Evolutionary conservation across 2,113 vertebrate species (phyloP).

Genomic region (Macquaria ambigua): DNA sequence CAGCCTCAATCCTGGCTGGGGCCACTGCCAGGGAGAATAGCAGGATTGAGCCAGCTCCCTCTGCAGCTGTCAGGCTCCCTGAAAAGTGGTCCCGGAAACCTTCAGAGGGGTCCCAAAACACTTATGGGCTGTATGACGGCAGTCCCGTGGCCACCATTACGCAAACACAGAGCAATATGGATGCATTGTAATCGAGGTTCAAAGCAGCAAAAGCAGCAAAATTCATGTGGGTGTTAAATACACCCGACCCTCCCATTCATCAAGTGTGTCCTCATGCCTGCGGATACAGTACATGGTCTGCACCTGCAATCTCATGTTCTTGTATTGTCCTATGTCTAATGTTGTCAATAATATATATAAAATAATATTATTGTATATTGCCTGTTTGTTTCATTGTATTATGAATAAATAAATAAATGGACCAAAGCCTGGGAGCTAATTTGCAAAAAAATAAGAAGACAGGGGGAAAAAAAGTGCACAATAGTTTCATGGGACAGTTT

Average conservation of each 20-base stretch:
- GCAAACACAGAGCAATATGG: slow-evolving; percentile 57
- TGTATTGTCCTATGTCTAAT: too few relatives aligned
- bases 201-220: slow-evolving; percentile 62
- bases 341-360: too few relatives aligned
- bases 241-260: slow-evolving; percentile 54
- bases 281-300: slow-evolving; percentile 5
- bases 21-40: slow-evolving; percentile 61
- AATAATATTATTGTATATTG: too few relatives aligned
- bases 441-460: too few relatives aligned
- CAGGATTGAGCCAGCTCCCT: slow-evolving; percentile 68
- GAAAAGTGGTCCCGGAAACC: slow-evolving; percentile 64
- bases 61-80: slow-evolving; percentile 73
- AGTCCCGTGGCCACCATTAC: slow-evolving; percentile 49
- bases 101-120: slow-evolving; percentile 59
- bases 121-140: slow-evolving; percentile 44
- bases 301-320: neutral
- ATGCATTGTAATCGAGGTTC: slow-evolving; percentile 44
- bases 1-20: slow-evolving; percentile 69
- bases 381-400: too few relatives aligned
- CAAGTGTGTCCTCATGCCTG: slow-evolving; percentile 29
- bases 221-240: slow-evolving; percentile 52
- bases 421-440: too few relatives aligned
- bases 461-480: too few relatives aligned
- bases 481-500: too few relatives aligned
- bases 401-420: too few relatives aligned